phyloP scores from a whole-genome alignment of 2,888 invertebrate genomes.

The Harmothoe impar region DNA sequence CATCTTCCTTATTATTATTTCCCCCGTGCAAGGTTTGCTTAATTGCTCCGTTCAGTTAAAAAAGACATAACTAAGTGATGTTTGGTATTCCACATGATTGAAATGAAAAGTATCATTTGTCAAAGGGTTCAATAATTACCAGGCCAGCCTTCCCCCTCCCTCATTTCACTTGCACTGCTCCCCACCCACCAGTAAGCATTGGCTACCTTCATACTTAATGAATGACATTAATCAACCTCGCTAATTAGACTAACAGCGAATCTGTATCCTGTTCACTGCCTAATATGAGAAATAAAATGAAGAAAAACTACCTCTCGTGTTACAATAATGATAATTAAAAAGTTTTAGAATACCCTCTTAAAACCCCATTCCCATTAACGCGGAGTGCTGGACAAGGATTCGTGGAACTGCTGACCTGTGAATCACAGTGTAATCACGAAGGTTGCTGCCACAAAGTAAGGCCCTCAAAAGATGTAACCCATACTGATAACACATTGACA shows the following conservation, averaged over 20 bases:
- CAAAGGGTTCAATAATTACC: conserved; percentile 58
- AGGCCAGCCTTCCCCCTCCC: background rate
- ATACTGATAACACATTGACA: too few relatives aligned
- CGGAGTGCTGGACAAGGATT: too few relatives aligned
- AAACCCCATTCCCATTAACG: too few relatives aligned
- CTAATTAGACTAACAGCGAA: conserved; percentile 52
- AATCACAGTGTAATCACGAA: too few relatives aligned
- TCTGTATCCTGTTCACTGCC: background rate
- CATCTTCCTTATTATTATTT: background rate
- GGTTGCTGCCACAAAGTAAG: too few relatives aligned
- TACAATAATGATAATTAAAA: too few relatives aligned
- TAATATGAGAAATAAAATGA: too few relatives aligned
- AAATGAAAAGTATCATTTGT: conserved; percentile 59
- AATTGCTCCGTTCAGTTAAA: conserved; percentile 27
- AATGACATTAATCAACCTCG: conserved; percentile 1
- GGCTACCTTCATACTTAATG: conserved; percentile 32
- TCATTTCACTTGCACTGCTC: background rate
- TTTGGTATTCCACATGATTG: conserved; percentile 56
- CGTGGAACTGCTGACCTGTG: too few relatives aligned
- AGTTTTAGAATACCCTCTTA: too few relatives aligned
- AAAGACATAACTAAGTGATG: conserved; percentile 52
- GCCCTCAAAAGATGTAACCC: too few relatives aligned
- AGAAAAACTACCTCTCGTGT: too few relatives aligned
- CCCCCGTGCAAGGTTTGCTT: conserved; percentile 24
- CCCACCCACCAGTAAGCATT: background rate